Percentiles rank a stretch among this genome's conserved stretches.
phyloP scores from a whole-genome alignment of 92 coral and sea anemone genomes.

The Blastomussa wellsi region DNA sequence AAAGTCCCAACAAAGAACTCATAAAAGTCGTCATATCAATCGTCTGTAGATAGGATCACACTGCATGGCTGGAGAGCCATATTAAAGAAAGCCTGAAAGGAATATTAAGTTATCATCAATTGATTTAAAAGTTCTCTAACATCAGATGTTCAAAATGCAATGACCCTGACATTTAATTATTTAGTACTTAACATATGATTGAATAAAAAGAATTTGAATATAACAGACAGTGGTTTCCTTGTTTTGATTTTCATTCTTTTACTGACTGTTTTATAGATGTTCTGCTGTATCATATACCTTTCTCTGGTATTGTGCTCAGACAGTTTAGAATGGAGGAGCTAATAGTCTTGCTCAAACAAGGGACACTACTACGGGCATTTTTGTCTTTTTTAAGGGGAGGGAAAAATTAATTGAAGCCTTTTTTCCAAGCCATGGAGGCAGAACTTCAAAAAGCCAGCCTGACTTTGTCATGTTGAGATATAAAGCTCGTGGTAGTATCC shows the following conservation, averaged over 20 bases:
- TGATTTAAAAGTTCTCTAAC: background rate
- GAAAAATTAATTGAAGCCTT: too few species aligned
- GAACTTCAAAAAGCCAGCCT: too few species aligned
- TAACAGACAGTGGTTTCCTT: background rate
- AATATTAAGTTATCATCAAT: background rate
- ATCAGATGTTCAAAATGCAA: background rate
- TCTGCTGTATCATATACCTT: too few species aligned
- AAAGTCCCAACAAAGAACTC: slow-evolving; percentile 57
- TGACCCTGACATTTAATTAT: background rate
- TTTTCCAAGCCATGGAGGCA: too few species aligned
- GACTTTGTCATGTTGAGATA: too few species aligned
- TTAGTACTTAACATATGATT: background rate
- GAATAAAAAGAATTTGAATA: background rate
- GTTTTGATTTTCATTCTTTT: background rate
- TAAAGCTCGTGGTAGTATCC: too few species aligned
- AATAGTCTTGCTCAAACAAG: too few species aligned
- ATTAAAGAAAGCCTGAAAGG: background rate
- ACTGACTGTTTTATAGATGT: background rate
- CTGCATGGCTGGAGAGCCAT: background rate
- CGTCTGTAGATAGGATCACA: background rate
- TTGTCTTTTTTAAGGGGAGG: too few species aligned
- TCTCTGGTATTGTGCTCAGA: too few species aligned
- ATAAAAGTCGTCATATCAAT: background rate
- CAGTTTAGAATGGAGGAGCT: too few species aligned
- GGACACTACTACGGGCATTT: too few species aligned